A percentile compares a stretch with the other conserved stretches of the same genome.
phyloP scores from a whole-genome alignment of 2,113 vertebrate genomes.

The Prunella fulvescens region DNA sequence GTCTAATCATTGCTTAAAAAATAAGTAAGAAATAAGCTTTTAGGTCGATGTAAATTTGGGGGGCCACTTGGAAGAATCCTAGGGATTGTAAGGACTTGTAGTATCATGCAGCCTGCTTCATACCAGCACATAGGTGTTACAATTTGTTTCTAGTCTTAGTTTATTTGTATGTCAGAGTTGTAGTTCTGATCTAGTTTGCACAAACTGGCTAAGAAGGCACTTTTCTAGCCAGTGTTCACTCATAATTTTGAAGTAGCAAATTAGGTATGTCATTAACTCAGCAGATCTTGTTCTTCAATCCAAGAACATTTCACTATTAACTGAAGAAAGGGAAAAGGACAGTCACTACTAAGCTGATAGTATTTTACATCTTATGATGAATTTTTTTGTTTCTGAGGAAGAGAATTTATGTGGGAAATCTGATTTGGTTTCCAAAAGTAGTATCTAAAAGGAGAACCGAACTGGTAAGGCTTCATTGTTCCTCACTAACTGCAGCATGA shows the following conservation, averaged over 20 bases:
- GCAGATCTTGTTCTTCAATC: not conserved
- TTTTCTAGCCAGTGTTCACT: not conserved
- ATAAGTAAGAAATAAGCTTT: not conserved
- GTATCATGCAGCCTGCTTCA: not conserved
- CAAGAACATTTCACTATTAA: not conserved
- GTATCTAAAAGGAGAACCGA: not conserved
- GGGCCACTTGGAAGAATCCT: not conserved
- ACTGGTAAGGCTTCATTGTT: not conserved
- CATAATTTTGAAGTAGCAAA: not conserved
- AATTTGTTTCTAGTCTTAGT: not conserved
- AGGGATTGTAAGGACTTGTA: not conserved
- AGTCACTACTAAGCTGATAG: not conserved
- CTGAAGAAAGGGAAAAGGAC: not conserved
- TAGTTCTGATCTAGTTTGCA: not conserved
- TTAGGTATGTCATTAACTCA: not conserved
- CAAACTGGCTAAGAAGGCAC: not conserved
- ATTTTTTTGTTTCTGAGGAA: not conserved
- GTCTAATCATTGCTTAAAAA: not conserved
- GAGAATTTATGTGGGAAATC: not conserved
- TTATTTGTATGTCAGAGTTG: not conserved
- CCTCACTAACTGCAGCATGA: not conserved
- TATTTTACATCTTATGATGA: not conserved
- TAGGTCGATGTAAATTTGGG: not conserved
- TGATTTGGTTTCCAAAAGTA: not conserved
- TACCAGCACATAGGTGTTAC: rapidly evolving